Percentiles rank a stretch among this genome's conserved stretches.
phyloP scores from a whole-genome alignment of 2,797 vertebrate genomes.

The Myotis pilosus region DNA sequence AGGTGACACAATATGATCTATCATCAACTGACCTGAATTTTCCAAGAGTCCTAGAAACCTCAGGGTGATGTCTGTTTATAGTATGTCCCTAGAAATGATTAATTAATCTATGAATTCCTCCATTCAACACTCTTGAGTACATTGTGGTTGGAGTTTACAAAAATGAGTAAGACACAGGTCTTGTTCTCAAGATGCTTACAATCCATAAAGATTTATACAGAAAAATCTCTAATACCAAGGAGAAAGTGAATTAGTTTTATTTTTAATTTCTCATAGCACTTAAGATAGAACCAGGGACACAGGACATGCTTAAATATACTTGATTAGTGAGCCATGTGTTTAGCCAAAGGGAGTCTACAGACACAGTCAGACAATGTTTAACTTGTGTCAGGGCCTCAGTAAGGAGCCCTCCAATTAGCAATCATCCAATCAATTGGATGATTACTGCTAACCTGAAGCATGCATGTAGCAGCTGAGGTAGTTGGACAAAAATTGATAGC shows the following conservation, averaged over 20 bases:
- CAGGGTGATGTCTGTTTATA: background rate
- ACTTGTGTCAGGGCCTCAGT: background rate
- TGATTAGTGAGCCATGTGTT: background rate
- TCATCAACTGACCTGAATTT: background rate
- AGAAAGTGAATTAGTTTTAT: background rate
- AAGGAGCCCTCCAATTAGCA: background rate
- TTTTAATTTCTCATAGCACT: conserved; percentile 4
- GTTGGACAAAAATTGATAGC: background rate
- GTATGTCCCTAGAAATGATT: background rate
- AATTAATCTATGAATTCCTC: background rate
- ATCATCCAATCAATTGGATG: background rate
- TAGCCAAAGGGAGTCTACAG: background rate
- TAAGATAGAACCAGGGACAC: background rate
- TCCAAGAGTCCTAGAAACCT: background rate
- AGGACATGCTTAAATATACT: background rate
- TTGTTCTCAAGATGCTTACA: background rate
- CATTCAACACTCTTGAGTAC: background rate
- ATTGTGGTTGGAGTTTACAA: background rate
- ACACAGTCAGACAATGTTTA: background rate
- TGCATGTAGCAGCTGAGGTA: background rate
- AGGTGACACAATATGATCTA: background rate
- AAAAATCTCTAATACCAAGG: background rate
- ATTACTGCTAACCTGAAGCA: background rate
- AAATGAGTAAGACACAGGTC: background rate
- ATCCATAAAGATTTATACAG: background rate